Evolutionary conservation across 2,888 invertebrate genomes (phyloP).

Genomic region (Epinotia brunnichana): DNA sequence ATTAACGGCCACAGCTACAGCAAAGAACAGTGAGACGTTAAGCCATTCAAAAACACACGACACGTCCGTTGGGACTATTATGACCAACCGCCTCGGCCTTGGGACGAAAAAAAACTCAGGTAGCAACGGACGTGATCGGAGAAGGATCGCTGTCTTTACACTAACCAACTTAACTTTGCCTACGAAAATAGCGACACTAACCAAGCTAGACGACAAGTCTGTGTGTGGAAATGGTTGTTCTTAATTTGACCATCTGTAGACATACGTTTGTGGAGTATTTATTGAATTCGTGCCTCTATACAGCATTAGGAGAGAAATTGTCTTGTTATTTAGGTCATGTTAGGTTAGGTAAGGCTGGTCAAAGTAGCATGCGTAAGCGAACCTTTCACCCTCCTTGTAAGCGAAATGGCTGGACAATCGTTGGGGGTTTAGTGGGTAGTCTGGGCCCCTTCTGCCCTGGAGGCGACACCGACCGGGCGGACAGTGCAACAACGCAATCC

Average conservation of each 20-base stretch:
- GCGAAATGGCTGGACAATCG: too few relatives aligned
- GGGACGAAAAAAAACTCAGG: constrained; percentile 58
- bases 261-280: constrained; percentile 27
- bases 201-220: constrained; percentile 1
- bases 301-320: constrained; percentile 25
- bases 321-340: constrained; percentile 34
- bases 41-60: constrained; percentile 46
- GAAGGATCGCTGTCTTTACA: constrained; percentile 47
- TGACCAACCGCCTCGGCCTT: constrained; percentile 56
- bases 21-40: constrained; percentile 48
- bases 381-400: too few relatives aligned
- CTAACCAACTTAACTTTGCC: constrained; percentile 24
- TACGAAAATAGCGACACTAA: constrained; percentile 1
- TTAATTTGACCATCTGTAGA: constrained; percentile 8
- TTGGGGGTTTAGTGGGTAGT: too few relatives aligned
- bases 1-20: constrained; percentile 1
- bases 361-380: too few relatives aligned
- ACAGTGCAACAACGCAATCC: too few relatives aligned
- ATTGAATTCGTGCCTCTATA: constrained; percentile 34
- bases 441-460: too few relatives aligned
- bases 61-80: constrained; percentile 50
- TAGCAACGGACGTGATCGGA: constrained; percentile 62
- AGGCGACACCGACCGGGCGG: too few relatives aligned
- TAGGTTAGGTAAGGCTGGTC: constrained; percentile 20
- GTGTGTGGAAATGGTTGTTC: constrained; percentile 18